phyloP scores from a whole-genome alignment of 2,797 vertebrate species.

The Gila robusta region DNA sequence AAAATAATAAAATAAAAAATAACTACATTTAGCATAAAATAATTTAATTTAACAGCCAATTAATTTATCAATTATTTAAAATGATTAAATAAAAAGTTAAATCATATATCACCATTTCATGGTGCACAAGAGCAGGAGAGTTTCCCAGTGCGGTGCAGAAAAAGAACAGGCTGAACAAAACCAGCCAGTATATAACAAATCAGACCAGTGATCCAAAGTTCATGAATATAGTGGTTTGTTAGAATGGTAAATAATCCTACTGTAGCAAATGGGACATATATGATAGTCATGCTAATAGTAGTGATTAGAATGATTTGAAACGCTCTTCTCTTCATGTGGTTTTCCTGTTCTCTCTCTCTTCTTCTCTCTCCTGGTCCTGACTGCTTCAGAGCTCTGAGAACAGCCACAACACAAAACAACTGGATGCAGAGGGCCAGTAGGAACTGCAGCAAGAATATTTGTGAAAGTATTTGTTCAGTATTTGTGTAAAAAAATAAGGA shows the following conservation, averaged over 20 bases:
- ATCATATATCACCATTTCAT: too few relatives aligned
- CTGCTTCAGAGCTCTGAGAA: neutral
- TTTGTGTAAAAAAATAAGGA: too few relatives aligned
- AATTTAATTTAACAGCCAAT: neutral
- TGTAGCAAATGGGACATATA: neutral
- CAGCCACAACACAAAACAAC: neutral
- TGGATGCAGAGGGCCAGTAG: neutral
- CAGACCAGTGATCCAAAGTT: too few relatives aligned
- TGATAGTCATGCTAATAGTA: constrained; percentile 48
- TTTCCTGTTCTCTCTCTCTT: neutral
- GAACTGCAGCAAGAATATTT: neutral
- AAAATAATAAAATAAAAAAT: too few relatives aligned
- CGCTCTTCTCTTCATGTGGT: constrained; percentile 59
- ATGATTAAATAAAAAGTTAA: neutral
- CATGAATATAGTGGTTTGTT: too few relatives aligned
- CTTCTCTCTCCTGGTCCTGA: constrained; percentile 5
- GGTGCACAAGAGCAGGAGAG: too few relatives aligned
- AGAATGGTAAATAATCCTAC: too few relatives aligned
- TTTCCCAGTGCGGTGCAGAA: too few relatives aligned
- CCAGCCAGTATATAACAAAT: too few relatives aligned
- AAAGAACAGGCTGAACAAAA: too few relatives aligned
- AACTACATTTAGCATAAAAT: too few relatives aligned
- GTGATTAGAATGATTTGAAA: constrained; percentile 61
- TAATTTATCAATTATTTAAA: too few relatives aligned
- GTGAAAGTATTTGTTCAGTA: neutral